Base-by-base conservation (phyloP, 2,888 invertebrate genomes). In the Catocala nupta region DNA sequence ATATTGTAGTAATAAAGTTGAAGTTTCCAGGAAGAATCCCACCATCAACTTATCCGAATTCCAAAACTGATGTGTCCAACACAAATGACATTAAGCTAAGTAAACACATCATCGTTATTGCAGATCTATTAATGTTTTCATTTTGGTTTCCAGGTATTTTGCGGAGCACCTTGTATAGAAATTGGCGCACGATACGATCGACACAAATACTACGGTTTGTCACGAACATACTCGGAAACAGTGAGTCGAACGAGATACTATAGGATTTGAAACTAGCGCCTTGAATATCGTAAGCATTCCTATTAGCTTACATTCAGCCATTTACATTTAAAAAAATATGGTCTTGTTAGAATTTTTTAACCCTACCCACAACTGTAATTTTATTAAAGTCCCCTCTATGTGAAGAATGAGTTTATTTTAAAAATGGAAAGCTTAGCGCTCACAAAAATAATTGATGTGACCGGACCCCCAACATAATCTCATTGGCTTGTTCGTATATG, bases 371-470 rank as follows among this genome's bases (percentile, higher is more conserved):
- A 66, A 69, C 65, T 76, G 82, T 89, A 89, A 92, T 90, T 89
- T 87, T 86, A 88, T 90, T 90, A 90, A 77, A 80, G 71, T 83
- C 87, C 90, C 88, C 16, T 82, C 77, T 78, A 76, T 78, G 75
- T 73, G 73, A 81, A 82, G 49, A 70, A 70, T 60, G 65, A 71
- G 90, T 91, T 91, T 92, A 91, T 92, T 92, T 92, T 83, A 91
- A 93, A 93, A 92, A 91, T 89, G 90, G 88, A 89, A 90, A 90
- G 88, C 87, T 71, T 85, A 85, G 83, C 83, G 81, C 84, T 88
- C 88, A 85, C 83, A 82, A 88, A 87, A 86, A 92, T 93, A 92
- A 93, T 92, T 92, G 91, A 92, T 91, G 90, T 73, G 78, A 80
- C 76, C 73, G 78, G 80, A 78, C 80, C 90, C 88, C 25, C 90